phyloP scores from a whole-genome alignment of 2,797 vertebrate genomes.

The Parauchenoglanis punctatus region DNA sequence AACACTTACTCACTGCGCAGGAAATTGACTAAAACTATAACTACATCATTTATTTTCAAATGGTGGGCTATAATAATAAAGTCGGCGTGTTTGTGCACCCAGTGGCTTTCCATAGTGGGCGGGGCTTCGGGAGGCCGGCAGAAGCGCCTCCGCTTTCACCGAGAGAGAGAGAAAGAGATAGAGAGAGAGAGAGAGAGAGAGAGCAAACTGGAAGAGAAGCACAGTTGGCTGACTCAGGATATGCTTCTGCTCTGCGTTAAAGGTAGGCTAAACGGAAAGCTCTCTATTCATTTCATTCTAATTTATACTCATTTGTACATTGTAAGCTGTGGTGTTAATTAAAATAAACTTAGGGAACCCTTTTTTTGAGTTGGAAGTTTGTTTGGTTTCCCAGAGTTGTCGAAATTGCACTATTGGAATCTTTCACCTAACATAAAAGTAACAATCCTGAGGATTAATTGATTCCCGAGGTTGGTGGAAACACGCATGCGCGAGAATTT shows the following conservation, averaged over 20 bases:
- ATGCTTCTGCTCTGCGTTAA: not conserved
- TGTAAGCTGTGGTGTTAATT: not conserved
- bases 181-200: not conserved
- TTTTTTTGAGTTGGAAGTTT: not conserved
- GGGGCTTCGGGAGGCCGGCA: not conserved
- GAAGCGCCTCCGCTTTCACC: not conserved
- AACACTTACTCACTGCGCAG: not conserved
- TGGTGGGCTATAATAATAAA: not conserved
- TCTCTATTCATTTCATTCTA: not conserved
- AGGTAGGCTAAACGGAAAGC: not conserved
- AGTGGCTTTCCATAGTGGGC: slow-evolving; percentile 22
- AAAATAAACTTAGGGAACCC: not conserved
- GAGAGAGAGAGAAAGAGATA: slow-evolving; percentile 1
- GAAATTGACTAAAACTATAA: not conserved
- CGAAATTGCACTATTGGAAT: not conserved
- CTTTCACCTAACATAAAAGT: not conserved
- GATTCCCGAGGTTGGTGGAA: not conserved
- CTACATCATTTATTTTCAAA: not conserved
- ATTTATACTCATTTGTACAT: not conserved
- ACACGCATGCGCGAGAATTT: slow-evolving; percentile 7
- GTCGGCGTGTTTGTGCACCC: too few species aligned
- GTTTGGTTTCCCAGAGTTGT: not conserved
- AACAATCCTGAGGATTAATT: not conserved
- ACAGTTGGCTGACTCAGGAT: not conserved
- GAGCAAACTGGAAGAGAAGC: not conserved